These are phyloP conservation scores for Oryzaephilus surinamensis DNA, from an alignment of 1,140 invertebrate species.

Conservation along the genomic window DNA sequence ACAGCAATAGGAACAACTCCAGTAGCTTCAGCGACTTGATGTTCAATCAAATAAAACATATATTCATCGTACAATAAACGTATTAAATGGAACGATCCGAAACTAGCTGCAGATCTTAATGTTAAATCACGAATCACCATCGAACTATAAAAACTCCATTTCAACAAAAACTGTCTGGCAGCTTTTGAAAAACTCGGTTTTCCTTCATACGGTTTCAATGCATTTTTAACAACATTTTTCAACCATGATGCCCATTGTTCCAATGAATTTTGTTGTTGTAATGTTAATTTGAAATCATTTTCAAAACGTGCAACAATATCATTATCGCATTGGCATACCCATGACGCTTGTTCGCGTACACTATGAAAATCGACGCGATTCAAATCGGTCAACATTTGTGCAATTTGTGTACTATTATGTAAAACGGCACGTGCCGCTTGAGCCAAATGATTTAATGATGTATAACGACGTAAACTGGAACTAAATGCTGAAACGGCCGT, in stretches of 20 bases:
- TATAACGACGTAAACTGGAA: slow-evolving; percentile 90
- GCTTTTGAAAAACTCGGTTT: slow-evolving; percentile 81
- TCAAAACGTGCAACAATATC: slow-evolving; percentile 77
- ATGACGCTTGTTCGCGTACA: slow-evolving; percentile 87
- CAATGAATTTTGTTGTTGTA: slow-evolving; percentile 85
- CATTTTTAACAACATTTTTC: slow-evolving; percentile 79
- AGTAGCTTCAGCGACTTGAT: slow-evolving; percentile 85
- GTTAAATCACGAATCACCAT: slow-evolving; percentile 95
- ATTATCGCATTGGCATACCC: slow-evolving; percentile 94
- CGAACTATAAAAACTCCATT: slow-evolving; percentile 99
- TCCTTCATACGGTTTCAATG: slow-evolving; percentile 78
- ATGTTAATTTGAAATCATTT: slow-evolving; percentile 86
- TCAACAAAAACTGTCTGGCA: slow-evolving; percentile 87
- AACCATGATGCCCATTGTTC: slow-evolving; percentile 98
- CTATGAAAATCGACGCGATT: slow-evolving; percentile 96
- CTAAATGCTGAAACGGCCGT: slow-evolving; percentile 84
- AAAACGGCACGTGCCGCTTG: slow-evolving; percentile 92
- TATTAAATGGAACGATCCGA: slow-evolving; percentile 98
- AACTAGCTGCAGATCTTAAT: slow-evolving; percentile 89
- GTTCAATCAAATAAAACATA: slow-evolving; percentile 97
- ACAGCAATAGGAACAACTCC: slow-evolving; percentile 89
- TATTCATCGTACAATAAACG: slow-evolving; percentile 97
- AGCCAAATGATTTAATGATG: slow-evolving; percentile 96
- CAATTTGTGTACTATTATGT: slow-evolving; percentile 90
- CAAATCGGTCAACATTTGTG: slow-evolving; percentile 94